Evolutionary conservation across 1,140 invertebrate genomes (phyloP).

Genomic region (Bombus ignitus): DNA sequence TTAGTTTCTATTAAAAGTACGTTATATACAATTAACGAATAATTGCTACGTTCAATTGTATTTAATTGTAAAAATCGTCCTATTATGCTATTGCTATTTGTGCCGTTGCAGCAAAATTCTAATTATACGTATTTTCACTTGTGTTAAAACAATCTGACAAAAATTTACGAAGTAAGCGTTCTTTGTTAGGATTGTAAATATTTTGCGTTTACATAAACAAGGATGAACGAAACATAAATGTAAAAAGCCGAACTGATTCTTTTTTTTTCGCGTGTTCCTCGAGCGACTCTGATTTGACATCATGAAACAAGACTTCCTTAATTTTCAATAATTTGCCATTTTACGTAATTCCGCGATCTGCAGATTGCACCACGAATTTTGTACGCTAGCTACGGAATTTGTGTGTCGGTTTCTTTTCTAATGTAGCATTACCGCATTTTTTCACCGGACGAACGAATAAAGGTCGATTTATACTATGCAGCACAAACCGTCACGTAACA

Average conservation of each 20-base stretch:
- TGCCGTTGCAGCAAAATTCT: background rate
- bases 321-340: conserved; percentile 42
- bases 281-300: conserved; percentile 1
- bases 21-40: too few relatives aligned
- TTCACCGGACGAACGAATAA: background rate
- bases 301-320: conserved; percentile 27
- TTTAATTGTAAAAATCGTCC: background rate
- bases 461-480: background rate
- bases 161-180: background rate
- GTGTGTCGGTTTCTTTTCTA: background rate
- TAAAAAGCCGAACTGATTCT: background rate
- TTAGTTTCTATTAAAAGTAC: too few relatives aligned
- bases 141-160: too few relatives aligned
- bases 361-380: background rate
- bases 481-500: too few relatives aligned
- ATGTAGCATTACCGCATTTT: background rate
- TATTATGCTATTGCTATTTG: background rate
- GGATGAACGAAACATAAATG: background rate
- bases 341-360: conserved; percentile 21
- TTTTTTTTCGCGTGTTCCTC: background rate
- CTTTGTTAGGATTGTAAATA: background rate
- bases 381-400: background rate
- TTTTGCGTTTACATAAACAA: background rate
- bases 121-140: background rate
- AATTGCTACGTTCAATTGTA: background rate